Conservation (phyloP, 2,888 invertebrate genomes). For the Leucozona laternaria region DNA sequence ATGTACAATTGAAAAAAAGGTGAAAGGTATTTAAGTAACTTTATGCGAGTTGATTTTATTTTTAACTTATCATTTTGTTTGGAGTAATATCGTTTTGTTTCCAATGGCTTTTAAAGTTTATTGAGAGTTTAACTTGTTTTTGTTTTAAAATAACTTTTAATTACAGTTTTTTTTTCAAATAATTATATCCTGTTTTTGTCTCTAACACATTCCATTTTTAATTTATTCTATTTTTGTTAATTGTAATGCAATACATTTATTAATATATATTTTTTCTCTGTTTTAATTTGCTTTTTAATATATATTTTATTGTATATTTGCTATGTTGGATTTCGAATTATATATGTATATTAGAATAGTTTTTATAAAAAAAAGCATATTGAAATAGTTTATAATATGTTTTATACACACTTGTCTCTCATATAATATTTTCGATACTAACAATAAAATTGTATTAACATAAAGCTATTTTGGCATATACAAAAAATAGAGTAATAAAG, state of each 20-base stretch:
- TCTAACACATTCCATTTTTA: background rate
- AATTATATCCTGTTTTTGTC: background rate
- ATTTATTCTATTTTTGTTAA: background rate
- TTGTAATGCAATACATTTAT: background rate
- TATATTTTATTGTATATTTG: background rate
- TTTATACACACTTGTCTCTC: slow-evolving; percentile 1
- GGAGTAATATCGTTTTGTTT: background rate
- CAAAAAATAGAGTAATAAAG: background rate
- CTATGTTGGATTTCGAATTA: background rate
- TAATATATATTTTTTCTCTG: slow-evolving; percentile 2
- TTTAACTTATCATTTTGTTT: background rate
- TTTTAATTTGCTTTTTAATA: background rate
- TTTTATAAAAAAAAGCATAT: background rate
- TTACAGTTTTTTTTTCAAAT: background rate
- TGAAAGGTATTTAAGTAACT: background rate
- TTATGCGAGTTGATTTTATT: background rate
- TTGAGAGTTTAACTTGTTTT: background rate
- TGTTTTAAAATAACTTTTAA: background rate
- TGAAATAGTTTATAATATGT: background rate
- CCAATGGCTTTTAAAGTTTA: background rate
- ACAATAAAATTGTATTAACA: slow-evolving; percentile 3
- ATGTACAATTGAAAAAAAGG: background rate
- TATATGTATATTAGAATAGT: background rate
- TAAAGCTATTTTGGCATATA: background rate
- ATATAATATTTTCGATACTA: slow-evolving; percentile 8